phyloP scores from a whole-genome alignment of 2,888 invertebrate species.

The Meloe dianella region DNA sequence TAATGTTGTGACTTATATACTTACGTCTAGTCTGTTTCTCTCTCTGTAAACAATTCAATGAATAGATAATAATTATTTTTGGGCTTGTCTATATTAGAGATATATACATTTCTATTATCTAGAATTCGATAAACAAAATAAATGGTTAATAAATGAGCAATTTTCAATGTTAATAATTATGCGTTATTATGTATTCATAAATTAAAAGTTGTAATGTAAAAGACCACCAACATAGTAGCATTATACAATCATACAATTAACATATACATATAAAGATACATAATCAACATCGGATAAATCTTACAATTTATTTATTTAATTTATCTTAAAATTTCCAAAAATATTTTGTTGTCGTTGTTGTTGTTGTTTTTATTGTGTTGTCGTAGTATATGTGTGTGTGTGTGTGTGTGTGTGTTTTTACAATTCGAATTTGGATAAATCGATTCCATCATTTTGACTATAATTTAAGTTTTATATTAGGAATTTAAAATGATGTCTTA shows the following conservation, averaged over 20 bases:
- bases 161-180: neutral
- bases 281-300: neutral
- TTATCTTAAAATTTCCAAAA: neutral
- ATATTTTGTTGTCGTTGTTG: neutral
- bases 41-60: too few relatives aligned
- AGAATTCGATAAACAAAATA: too few relatives aligned
- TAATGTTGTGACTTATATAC: too few relatives aligned
- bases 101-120: too few relatives aligned
- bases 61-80: too few relatives aligned
- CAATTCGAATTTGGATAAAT: neutral
- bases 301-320: neutral
- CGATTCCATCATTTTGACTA: neutral
- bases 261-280: too few relatives aligned
- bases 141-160: too few relatives aligned
- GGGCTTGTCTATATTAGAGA: too few relatives aligned
- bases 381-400: too few relatives aligned
- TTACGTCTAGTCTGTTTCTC: too few relatives aligned
- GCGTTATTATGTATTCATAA: neutral
- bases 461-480: neutral
- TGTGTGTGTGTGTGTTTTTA: neutral
- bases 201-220: neutral
- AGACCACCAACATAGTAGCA: conserved; percentile 4
- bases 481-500: neutral
- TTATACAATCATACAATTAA: neutral
- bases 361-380: too few relatives aligned